Evolutionary conservation across 2,888 invertebrate species (phyloP).

Genomic region (Gastrophysa polygoni): DNA sequence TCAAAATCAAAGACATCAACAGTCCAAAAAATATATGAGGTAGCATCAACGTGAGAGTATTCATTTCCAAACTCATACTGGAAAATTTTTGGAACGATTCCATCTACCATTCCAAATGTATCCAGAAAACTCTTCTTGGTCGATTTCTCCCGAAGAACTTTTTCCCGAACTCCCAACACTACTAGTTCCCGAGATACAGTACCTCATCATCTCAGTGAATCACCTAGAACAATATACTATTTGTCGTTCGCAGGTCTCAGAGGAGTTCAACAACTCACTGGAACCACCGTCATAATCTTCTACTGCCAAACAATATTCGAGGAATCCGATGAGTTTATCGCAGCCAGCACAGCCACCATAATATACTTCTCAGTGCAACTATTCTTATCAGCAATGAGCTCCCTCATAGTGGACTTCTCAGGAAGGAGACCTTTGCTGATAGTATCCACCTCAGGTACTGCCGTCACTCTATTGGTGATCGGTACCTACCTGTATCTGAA

Average conservation of each 20-base stretch:
- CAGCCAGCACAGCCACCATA: conserved; percentile 51
- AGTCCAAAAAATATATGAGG: no score
- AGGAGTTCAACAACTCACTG: conserved; percentile 63
- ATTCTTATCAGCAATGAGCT: conserved; percentile 62
- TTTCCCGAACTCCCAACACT: no score
- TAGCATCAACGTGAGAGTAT: no score
- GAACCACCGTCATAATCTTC: conserved; percentile 67
- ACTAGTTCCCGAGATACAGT: no score
- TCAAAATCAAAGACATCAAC: no score
- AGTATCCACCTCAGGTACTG: conserved; percentile 59
- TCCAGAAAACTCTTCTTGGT: no score
- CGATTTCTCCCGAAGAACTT: no score
- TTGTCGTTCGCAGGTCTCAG: conserved; percentile 67
- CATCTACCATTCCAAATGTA: no score
- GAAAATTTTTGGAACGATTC: no score
- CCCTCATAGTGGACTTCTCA: conserved; percentile 63
- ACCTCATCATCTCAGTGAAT: no score
- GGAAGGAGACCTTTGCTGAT: conserved; percentile 63
- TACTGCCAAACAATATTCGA: conserved; percentile 63
- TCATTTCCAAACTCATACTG: no score
- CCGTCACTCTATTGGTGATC: conserved; percentile 54
- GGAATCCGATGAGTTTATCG: conserved; percentile 54
- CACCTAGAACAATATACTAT: no score
- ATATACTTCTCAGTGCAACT: conserved; percentile 62
- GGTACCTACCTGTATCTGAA: conserved; percentile 59